These are phyloP conservation scores for Meriones unguiculatus DNA, from an alignment of 2,113 vertebrate species.

Conservation along the genomic window DNA sequence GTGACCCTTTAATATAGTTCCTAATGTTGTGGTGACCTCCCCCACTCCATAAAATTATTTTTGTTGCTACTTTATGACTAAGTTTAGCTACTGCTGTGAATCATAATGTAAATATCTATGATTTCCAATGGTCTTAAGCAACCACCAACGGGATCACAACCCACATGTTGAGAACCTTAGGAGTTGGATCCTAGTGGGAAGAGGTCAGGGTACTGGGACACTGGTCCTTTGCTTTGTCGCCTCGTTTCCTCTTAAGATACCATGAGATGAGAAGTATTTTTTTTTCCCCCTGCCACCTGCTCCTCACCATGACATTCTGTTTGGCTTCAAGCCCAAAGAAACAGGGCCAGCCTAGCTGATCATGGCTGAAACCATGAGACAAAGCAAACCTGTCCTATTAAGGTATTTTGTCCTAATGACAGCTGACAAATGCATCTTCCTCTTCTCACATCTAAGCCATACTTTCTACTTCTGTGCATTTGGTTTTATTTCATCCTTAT, in stretches of 20 bases:
- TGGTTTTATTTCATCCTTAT: not conserved
- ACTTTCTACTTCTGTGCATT: not conserved
- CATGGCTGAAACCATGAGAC: not conserved
- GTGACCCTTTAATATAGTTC: not conserved
- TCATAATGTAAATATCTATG: not conserved
- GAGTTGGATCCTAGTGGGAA: not conserved
- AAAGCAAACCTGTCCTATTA: not conserved
- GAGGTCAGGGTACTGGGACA: not conserved
- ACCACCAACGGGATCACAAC: no score
- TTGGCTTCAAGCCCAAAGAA: not conserved
- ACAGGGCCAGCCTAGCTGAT: not conserved
- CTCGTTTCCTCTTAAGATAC: not conserved
- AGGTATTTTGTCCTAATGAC: not conserved
- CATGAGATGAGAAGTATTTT: not conserved
- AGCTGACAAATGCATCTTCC: not conserved
- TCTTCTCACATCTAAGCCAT: not conserved
- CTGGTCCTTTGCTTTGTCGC: not conserved
- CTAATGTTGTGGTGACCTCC: not conserved
- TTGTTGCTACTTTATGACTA: not conserved
- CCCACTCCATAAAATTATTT: not conserved
- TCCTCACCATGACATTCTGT: not conserved
- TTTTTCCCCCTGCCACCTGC: fast-evolving
- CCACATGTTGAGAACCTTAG: not conserved
- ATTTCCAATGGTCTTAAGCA: not conserved
- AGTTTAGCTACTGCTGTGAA: not conserved